Percentiles rank a stretch among this genome's conserved stretches.
Conservation (phyloP, 1,140 invertebrate genomes). For the Tachypleus tridentatus region DNA sequence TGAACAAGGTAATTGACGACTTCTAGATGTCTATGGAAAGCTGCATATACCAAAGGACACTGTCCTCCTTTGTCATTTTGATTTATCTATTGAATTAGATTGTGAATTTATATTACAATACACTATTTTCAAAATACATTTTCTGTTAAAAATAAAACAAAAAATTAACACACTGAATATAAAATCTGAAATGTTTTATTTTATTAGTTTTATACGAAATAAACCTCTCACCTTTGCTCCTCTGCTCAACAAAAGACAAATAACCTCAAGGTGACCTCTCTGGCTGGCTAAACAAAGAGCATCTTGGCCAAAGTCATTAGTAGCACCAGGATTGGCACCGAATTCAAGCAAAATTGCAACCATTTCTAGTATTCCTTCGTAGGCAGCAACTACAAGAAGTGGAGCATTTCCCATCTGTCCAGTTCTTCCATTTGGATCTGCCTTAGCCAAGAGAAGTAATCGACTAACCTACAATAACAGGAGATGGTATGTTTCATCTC, state of each 20-base stretch:
- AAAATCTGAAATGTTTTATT: too few species aligned
- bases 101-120: too few species aligned
- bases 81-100: slow-evolving; percentile 21
- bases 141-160: too few species aligned
- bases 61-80: slow-evolving; percentile 65
- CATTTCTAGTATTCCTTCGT: slow-evolving; percentile 76
- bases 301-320: slow-evolving; percentile 75
- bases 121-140: too few species aligned
- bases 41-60: slow-evolving; percentile 86
- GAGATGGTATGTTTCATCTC: too few species aligned
- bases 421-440: slow-evolving; percentile 58
- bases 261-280: slow-evolving; percentile 31
- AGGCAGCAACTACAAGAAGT: slow-evolving; percentile 72
- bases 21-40: slow-evolving; percentile 83
- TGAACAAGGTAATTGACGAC: slow-evolving; percentile 87
- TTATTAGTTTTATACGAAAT: too few species aligned
- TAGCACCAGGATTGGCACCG: slow-evolving; percentile 75
- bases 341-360: slow-evolving; percentile 79
- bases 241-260: slow-evolving; percentile 32
- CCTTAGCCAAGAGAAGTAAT: slow-evolving; percentile 76
- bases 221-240: slow-evolving; percentile 27
- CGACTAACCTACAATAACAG: slow-evolving; percentile 53
- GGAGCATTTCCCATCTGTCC: slow-evolving; percentile 70
- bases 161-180: too few species aligned
- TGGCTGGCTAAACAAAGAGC: slow-evolving; percentile 64